phyloP scores from a whole-genome alignment of 1,140 invertebrate genomes.

The Sweltsa coloradensis region DNA sequence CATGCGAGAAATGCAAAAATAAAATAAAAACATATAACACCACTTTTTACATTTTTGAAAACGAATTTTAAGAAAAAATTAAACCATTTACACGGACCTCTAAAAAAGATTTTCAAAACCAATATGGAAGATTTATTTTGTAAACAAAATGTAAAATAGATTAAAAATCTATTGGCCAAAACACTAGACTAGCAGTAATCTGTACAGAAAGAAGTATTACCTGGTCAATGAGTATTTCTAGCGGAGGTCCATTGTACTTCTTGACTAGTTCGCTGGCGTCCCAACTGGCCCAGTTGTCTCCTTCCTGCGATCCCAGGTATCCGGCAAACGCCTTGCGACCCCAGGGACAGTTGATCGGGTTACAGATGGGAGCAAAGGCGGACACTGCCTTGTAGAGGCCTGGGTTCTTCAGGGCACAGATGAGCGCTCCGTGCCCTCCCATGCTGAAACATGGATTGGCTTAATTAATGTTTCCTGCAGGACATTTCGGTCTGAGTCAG shows the following conservation, averaged over 20 bases:
- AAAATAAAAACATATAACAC: too few relatives aligned
- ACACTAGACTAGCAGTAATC: background rate
- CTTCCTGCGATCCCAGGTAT: slow-evolving; percentile 62
- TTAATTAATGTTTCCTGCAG: background rate
- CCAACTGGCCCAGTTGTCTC: slow-evolving; percentile 46
- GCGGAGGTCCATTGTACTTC: slow-evolving; percentile 69
- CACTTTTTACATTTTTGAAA: too few relatives aligned
- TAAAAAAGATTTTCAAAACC: too few relatives aligned
- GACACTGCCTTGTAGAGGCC: slow-evolving; percentile 81
- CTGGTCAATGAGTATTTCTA: slow-evolving; percentile 85
- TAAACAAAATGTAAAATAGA: too few relatives aligned
- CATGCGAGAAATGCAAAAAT: too few relatives aligned
- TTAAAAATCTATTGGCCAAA: background rate
- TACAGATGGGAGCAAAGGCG: slow-evolving; percentile 93
- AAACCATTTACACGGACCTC: too few relatives aligned
- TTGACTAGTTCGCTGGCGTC: slow-evolving; percentile 78
- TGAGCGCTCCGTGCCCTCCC: slow-evolving; percentile 94
- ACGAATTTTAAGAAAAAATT: too few relatives aligned
- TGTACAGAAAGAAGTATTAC: slow-evolving; percentile 34
- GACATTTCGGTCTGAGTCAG: too few relatives aligned
- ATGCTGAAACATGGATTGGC: slow-evolving; percentile 65
- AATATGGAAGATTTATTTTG: too few relatives aligned
- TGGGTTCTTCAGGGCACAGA: slow-evolving; percentile 86
- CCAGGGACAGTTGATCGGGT: slow-evolving; percentile 77
- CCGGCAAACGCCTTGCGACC: slow-evolving; percentile 77